These are phyloP conservation scores for Chironomus striatipennis DNA, from an alignment of 1,140 invertebrate species.

Conservation along the genomic window DNA sequence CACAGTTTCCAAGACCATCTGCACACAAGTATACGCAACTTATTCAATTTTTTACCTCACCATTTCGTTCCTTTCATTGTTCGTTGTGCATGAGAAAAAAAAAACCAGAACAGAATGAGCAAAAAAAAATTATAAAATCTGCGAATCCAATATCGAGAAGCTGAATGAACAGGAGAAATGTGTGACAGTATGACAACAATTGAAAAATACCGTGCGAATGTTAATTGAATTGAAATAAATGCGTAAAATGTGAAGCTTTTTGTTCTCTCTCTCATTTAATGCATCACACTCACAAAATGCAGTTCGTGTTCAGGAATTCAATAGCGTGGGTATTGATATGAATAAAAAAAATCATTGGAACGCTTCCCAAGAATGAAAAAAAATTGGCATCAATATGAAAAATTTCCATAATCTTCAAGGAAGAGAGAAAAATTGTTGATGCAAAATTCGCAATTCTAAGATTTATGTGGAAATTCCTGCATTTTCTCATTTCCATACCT, in stretches of 20 bases:
- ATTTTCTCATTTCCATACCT: neutral
- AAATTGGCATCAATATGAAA: no score
- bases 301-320: neutral
- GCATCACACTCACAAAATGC: neutral
- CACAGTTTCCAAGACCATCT: no score
- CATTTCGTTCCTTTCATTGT: no score
- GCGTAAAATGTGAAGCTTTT: neutral
- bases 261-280: neutral
- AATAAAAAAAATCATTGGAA: neutral
- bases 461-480: neutral
- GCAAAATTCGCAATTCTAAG: no score
- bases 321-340: neutral
- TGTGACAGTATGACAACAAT: conserved; percentile 4
- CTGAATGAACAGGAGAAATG: neutral
- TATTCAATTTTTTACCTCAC: no score
- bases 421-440: no score
- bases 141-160: neutral
- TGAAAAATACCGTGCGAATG: neutral
- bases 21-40: no score
- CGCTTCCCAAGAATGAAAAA: no score
- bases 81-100: no score
- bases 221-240: conserved; percentile 23
- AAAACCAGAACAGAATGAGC: no score
- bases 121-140: neutral
- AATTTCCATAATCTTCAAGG: no score